A percentile compares a stretch with the other conserved stretches of the same genome.
phyloP scores from a whole-genome alignment of 1,140 invertebrate species.

The Bombus sibiricus region DNA sequence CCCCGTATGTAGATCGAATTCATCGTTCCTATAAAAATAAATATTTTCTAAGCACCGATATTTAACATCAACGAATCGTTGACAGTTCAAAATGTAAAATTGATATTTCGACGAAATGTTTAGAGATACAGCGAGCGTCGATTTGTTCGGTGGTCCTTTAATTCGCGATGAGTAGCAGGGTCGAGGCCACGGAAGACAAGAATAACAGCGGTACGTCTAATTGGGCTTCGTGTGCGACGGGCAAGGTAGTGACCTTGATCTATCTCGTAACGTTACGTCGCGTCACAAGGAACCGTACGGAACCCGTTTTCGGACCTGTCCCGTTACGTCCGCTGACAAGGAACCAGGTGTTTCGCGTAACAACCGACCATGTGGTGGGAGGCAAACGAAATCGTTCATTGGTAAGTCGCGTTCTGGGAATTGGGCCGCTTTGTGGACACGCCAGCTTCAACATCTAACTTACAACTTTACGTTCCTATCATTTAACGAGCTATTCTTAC shows the following conservation, averaged over 20 bases:
- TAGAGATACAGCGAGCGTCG: neutral
- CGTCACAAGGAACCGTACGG: constrained; percentile 52
- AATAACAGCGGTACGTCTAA: constrained; percentile 22
- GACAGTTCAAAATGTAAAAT: neutral
- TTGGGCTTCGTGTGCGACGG: constrained; percentile 11
- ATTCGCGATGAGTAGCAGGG: neutral
- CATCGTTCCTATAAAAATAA: no score
- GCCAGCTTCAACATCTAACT: neutral
- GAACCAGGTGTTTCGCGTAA: constrained; percentile 52
- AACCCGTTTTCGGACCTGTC: constrained; percentile 62
- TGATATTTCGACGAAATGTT: neutral
- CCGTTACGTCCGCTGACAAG: constrained; percentile 60
- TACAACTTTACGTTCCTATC: neutral
- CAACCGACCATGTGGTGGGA: neutral
- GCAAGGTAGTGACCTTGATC: constrained; percentile 70
- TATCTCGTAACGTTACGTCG: constrained; percentile 58
- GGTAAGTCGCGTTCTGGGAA: neutral
- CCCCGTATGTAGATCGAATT: no score
- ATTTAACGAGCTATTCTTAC: no score
- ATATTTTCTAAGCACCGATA: no score
- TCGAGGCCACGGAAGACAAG: neutral
- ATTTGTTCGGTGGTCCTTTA: neutral
- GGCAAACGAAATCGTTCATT: neutral
- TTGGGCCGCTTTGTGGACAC: neutral
- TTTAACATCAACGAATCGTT: neutral